Conservation (phyloP, 2,113 vertebrate genomes). For the Cyanistes caeruleus region DNA sequence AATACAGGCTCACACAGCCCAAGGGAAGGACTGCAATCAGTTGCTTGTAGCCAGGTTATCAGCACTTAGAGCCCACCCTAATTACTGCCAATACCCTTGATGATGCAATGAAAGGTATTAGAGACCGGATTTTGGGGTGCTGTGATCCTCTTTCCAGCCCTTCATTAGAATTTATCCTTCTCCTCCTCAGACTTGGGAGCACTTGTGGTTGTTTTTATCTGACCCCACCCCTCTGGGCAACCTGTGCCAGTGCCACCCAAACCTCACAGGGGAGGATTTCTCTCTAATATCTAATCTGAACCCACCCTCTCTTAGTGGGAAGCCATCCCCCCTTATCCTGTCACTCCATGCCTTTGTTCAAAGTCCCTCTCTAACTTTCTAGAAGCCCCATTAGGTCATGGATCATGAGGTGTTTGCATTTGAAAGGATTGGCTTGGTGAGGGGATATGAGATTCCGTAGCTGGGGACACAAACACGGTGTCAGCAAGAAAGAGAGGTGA, state of each 20-base stretch:
- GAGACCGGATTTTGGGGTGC: no score
- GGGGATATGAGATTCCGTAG: not conserved
- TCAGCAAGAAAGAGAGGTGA: not conserved
- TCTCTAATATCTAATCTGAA: not conserved
- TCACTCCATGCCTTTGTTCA: no score
- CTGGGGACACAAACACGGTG: accelerated
- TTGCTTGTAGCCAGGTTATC: not conserved
- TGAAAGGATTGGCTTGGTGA: no score
- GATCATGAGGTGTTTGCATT: not conserved
- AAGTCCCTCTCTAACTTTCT: not conserved
- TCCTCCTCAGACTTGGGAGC: not conserved
- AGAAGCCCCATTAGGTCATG: not conserved
- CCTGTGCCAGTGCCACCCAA: no score
- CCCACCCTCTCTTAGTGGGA: no score
- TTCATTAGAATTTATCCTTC: not conserved
- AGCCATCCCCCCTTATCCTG: no score
- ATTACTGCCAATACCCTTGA: not conserved
- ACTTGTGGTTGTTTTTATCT: not conserved
- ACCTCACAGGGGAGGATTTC: not conserved
- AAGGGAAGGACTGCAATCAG: not conserved
- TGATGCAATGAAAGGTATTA: not conserved
- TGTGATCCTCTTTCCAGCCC: not conserved
- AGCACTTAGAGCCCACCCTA: accelerated
- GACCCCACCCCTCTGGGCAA: no score
- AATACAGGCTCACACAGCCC: not conserved